These are phyloP conservation scores for Carposina sasakii DNA, from an alignment of 1,140 invertebrate genomes.

Conservation along the genomic window DNA sequence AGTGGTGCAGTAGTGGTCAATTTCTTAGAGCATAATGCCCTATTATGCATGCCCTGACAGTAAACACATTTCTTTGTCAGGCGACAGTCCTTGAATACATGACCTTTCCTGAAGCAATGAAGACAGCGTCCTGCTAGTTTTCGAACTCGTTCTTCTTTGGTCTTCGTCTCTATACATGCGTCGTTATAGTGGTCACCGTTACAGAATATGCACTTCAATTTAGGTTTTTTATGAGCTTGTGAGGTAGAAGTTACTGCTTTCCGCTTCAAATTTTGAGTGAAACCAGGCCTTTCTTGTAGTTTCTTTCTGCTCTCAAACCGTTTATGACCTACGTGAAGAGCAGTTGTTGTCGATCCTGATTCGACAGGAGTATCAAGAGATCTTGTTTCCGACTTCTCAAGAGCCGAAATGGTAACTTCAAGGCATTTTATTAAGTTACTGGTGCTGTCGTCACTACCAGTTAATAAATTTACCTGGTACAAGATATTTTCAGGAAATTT, in stretches of 20 bases:
- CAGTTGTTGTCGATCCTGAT: neutral
- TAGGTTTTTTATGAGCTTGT: neutral
- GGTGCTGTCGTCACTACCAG: neutral
- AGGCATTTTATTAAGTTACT: neutral
- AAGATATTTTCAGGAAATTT: conserved; percentile 1
- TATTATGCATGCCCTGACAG: neutral
- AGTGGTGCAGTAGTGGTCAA: neutral
- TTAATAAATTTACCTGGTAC: neutral
- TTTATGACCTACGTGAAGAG: no score
- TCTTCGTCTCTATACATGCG: neutral
- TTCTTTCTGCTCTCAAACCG: no score
- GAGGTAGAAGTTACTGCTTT: neutral
- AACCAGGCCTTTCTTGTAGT: neutral
- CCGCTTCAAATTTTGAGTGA: neutral
- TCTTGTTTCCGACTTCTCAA: neutral
- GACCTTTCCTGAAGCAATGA: conserved; percentile 6
- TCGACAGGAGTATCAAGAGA: neutral
- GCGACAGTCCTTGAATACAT: neutral
- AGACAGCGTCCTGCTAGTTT: conserved; percentile 4
- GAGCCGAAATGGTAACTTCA: neutral
- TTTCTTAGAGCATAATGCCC: neutral
- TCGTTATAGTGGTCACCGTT: neutral
- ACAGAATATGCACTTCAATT: neutral
- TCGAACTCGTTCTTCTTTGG: neutral
- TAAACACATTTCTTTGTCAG: conserved; percentile 5